A percentile compares a stretch with the other conserved stretches of the same genome.
These are phyloP conservation scores for Diglossa brunneiventris DNA, from an alignment of 2,113 vertebrate species.

Conservation along the genomic window DNA sequence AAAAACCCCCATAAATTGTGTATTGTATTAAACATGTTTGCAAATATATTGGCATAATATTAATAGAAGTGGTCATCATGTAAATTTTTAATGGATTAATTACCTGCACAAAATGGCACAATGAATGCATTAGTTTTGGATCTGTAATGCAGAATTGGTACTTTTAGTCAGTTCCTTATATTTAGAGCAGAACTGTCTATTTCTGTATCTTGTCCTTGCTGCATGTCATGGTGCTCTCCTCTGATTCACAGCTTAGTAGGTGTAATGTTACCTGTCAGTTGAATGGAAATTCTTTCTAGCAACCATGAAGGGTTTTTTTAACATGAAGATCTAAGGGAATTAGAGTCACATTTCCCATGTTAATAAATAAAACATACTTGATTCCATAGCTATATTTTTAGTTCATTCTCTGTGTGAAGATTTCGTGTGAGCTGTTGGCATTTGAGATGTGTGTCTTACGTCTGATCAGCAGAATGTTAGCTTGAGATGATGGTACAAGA, in stretches of 20 bases:
- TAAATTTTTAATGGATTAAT: neutral
- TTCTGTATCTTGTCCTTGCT: neutral
- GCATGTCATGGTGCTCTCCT: neutral
- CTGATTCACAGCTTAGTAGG: neutral
- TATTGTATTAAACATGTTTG: neutral
- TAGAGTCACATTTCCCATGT: fast-evolving
- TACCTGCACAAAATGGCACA: neutral
- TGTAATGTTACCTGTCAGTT: neutral
- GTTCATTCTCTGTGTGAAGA: neutral
- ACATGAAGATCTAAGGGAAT: neutral
- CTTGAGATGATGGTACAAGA: neutral
- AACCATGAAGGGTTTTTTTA: neutral
- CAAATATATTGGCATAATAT: neutral
- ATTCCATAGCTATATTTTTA: neutral
- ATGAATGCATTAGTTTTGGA: neutral
- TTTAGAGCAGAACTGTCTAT: neutral
- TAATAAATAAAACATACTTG: neutral
- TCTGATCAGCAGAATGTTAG: neutral
- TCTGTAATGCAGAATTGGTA: neutral
- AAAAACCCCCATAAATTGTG: fast-evolving
- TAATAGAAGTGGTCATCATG: neutral
- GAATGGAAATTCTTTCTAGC: neutral
- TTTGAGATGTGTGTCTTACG: neutral
- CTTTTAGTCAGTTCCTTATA: neutral
- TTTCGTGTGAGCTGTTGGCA: neutral